Conservation (phyloP, 2,888 invertebrate species). For the Caprella mutica region DNA sequence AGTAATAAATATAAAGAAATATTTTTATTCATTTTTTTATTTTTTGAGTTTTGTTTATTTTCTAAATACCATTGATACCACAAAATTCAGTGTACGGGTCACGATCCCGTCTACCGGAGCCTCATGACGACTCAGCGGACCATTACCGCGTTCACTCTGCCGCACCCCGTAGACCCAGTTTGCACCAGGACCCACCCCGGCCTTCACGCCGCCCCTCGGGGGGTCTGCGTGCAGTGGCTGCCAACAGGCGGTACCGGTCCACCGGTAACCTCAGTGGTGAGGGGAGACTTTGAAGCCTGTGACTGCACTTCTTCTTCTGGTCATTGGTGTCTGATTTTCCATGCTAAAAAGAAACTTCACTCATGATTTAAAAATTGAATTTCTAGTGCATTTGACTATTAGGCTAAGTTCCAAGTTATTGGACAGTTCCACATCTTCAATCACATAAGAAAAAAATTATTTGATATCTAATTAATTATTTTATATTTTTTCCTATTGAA, state of each 20-base stretch:
- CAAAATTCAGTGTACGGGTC: slow-evolving; percentile 34
- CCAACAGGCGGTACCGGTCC: slow-evolving; percentile 29
- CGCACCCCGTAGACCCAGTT: slow-evolving; percentile 27
- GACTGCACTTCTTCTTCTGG: not conserved
- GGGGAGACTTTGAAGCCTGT: not conserved
- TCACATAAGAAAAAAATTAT: too few relatives aligned
- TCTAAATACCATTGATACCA: too few relatives aligned
- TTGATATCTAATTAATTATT: too few relatives aligned
- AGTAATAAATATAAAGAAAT: too few relatives aligned
- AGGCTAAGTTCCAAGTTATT: too few relatives aligned
- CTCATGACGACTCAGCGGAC: slow-evolving; percentile 14
- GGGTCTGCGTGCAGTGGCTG: slow-evolving; percentile 9
- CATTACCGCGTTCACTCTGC: slow-evolving; percentile 31
- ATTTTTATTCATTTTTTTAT: too few relatives aligned
- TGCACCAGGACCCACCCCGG: slow-evolving; percentile 15
- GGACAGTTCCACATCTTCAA: too few relatives aligned
- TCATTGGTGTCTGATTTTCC: not conserved
- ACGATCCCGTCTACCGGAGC: slow-evolving; percentile 19
- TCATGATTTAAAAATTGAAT: not conserved
- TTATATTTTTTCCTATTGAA: too few relatives aligned
- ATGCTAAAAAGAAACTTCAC: not conserved
- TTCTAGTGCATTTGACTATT: not conserved
- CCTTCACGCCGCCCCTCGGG: slow-evolving; percentile 21
- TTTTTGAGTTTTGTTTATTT: too few relatives aligned
- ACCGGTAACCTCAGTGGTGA: slow-evolving; percentile 34